These are phyloP conservation scores for Glyphotaelius pellucidus DNA, from an alignment of 2,888 invertebrate genomes.

Conservation along the genomic window DNA sequence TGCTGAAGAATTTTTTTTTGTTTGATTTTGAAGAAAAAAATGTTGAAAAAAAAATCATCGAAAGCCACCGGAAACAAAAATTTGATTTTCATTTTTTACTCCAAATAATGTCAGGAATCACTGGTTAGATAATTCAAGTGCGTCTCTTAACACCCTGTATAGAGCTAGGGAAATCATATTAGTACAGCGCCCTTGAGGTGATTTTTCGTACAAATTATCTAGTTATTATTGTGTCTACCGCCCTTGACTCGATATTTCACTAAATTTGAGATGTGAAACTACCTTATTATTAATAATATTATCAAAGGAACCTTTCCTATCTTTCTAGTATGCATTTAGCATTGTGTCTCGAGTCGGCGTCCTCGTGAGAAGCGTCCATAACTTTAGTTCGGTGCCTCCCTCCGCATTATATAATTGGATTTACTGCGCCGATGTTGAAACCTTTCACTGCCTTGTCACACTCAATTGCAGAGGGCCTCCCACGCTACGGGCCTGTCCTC, in stretches of 20 bases:
- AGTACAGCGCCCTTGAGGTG: no score
- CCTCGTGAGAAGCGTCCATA: neutral
- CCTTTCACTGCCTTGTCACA: constrained; percentile 35
- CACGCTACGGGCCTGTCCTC: constrained; percentile 17
- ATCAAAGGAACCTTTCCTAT: neutral
- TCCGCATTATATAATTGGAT: constrained; percentile 27
- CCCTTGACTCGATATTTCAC: neutral
- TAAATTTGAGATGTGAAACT: neutral
- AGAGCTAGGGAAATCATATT: no score
- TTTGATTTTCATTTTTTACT: no score
- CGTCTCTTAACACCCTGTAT: no score
- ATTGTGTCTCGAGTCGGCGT: neutral
- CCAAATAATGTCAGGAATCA: no score
- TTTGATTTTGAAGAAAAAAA: no score
- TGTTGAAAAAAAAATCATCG: no score
- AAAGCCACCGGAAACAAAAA: no score
- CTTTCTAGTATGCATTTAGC: neutral
- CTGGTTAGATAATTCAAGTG: no score
- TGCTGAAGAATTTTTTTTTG: no score
- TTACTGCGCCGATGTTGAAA: neutral
- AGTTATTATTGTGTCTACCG: no score
- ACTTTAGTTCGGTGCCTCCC: neutral
- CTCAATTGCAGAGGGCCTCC: constrained; percentile 13
- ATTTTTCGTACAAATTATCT: no score
- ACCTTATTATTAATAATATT: neutral